Evolutionary conservation across 2,113 vertebrate genomes (phyloP).

Genomic region (Psittacara wagleri): DNA sequence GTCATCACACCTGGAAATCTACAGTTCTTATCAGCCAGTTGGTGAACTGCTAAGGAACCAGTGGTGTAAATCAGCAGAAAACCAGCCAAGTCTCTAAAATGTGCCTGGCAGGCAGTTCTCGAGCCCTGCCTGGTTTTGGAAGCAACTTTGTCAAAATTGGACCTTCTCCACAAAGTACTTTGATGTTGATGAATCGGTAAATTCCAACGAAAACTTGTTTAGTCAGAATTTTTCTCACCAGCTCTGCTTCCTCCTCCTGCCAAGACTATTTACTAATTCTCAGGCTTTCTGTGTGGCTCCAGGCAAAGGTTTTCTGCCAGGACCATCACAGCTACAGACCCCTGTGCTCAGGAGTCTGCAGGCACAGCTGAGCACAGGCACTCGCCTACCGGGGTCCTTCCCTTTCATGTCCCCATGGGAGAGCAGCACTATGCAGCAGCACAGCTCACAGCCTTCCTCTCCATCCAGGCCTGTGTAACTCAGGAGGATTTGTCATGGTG

Average conservation of each 20-base stretch:
- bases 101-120: constrained; percentile 55
- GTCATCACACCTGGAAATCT: not conserved
- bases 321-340: not conserved
- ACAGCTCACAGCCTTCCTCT: not conserved
- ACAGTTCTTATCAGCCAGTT: not conserved
- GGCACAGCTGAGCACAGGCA: not conserved
- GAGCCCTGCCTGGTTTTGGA: constrained; percentile 53
- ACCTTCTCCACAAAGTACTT: constrained; percentile 59
- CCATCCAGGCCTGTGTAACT: not conserved
- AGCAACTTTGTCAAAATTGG: constrained; percentile 62
- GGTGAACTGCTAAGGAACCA: not conserved
- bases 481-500: not conserved
- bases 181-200: constrained; percentile 66
- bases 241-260: constrained; percentile 34
- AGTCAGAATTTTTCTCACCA: constrained; percentile 68
- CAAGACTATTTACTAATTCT: constrained; percentile 26
- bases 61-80: not conserved
- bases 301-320: not conserved
- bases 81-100: constrained; percentile 39
- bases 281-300: constrained; percentile 1
- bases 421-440: not conserved
- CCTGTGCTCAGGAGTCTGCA: not conserved
- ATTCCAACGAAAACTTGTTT: constrained; percentile 58
- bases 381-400: fast-evolving
- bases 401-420: not conserved